Evolutionary conservation across 1,140 invertebrate genomes (phyloP), one percentile per base, ranked within the genome.

Genomic region (Paracyclopina nana): DNA sequence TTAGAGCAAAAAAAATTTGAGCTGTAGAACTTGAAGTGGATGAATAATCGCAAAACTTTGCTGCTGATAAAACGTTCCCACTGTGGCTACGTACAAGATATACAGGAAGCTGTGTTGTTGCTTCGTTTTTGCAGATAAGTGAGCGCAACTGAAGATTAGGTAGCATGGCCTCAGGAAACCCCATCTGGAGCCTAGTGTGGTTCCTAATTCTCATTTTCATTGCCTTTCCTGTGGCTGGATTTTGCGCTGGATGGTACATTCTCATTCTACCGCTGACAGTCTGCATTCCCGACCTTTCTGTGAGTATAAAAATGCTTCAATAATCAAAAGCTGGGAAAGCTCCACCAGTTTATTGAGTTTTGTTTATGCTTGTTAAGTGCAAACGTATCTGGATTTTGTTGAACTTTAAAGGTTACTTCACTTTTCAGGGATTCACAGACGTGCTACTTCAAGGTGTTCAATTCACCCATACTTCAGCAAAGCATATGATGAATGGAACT

Each of bases 181-280:
- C 66, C 26, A 25, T 79, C 12, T 79, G 74, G 69, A 75, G 74
- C 42, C 67, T 84, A 28, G 68, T 84, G 52, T 84, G 81, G 81
- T 67, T 82, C 1, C 56, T 83, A 4, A 70, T 83, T 50, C 66
- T 83, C 14, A 71, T 82, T 55, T 72, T 82, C 52, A 62, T 83
- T 43, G 71, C 72, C 11, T 78, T 80, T 60, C 74, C 74, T 60
- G 65, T 83, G 14, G 80, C 78, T 12, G 70, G 70, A 31, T 68
- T 84, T 54, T 79, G 77, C 61, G 77, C 80, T 2, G 68, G 71
- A 29, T 68, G 75, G 54, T 83, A 82, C 64, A 78, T 83, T 29
- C 56, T 82, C n/a, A 53, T 82, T 0, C 70, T 77, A 54, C 73
- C 76, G 6, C 71, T 82, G 52, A 73, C 73, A 48, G 79, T 78